phyloP scores from a whole-genome alignment of 2,113 vertebrate species.

The Heterotis niloticus region DNA sequence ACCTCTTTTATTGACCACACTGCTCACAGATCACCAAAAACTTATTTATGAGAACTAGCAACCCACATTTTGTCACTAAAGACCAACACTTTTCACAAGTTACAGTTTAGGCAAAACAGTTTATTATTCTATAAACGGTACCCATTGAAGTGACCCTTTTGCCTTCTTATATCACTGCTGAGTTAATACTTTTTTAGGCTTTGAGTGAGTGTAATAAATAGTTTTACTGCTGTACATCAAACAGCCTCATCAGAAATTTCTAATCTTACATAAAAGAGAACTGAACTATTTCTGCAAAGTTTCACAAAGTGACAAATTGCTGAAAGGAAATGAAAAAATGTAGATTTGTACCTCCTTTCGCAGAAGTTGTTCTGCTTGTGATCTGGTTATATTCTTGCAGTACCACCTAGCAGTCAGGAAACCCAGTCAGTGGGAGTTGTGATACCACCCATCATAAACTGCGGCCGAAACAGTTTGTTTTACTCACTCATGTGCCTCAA shows the following conservation, averaged over 20 bases:
- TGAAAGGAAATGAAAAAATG: not conserved
- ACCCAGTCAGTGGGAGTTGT: not conserved
- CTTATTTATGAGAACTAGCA: too few relatives aligned
- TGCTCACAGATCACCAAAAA: too few relatives aligned
- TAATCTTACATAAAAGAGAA: not conserved
- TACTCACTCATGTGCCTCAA: conserved; percentile 79
- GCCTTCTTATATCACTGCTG: too few relatives aligned
- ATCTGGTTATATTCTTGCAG: conserved; percentile 77
- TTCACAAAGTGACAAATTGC: too few relatives aligned
- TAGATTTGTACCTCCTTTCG: conserved; percentile 67
- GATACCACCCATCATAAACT: not conserved
- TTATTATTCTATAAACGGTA: too few relatives aligned
- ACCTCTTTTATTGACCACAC: too few relatives aligned
- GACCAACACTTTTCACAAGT: not conserved
- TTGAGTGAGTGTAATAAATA: too few relatives aligned
- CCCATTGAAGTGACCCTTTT: too few relatives aligned
- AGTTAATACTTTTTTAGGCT: too few relatives aligned
- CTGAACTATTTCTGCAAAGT: too few relatives aligned
- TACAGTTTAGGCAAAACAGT: too few relatives aligned
- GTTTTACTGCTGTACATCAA: not conserved
- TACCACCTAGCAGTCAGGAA: conserved; percentile 72
- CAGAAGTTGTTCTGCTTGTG: conserved; percentile 77
- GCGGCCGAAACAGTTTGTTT: not conserved
- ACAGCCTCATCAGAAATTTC: not conserved
- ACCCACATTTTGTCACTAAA: too few relatives aligned